Conservation (phyloP, 2,797 vertebrate species). For the Chelonia mydas region DNA sequence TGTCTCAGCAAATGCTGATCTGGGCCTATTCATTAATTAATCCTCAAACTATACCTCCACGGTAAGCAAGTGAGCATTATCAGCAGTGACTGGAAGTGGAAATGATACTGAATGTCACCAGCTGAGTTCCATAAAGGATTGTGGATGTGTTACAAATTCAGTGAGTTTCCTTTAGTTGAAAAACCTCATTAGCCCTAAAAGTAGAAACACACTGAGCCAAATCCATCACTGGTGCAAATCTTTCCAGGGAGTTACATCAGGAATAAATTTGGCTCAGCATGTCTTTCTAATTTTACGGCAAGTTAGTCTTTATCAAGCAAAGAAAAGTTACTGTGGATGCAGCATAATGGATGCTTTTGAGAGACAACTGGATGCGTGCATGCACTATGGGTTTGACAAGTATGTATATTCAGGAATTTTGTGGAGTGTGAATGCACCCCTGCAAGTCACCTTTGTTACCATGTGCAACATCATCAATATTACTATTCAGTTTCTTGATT, state of each 20-base stretch:
- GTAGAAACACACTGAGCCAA: not conserved
- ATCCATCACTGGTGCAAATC: not conserved
- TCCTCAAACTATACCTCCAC: not conserved
- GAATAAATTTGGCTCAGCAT: not conserved
- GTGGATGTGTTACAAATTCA: not conserved
- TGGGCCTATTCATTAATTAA: not conserved
- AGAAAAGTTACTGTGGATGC: not conserved
- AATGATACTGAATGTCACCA: not conserved
- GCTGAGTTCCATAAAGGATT: not conserved
- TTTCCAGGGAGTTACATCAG: not conserved
- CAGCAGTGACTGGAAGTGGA: not conserved
- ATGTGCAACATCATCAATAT: conserved; percentile 12
- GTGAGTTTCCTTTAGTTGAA: not conserved
- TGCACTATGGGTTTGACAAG: not conserved
- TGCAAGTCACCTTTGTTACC: not conserved
- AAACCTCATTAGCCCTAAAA: not conserved
- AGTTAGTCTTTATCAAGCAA: not conserved
- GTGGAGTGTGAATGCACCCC: not conserved
- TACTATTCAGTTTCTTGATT: conserved; percentile 45
- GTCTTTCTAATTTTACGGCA: not conserved
- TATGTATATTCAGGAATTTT: not conserved
- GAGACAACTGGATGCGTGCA: not conserved
- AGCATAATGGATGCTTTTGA: not conserved
- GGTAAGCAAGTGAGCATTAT: not conserved
- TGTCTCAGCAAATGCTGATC: not conserved